Evolutionary conservation across 2,113 vertebrate genomes (phyloP).

Genomic region (Polypterus bichir): DNA sequence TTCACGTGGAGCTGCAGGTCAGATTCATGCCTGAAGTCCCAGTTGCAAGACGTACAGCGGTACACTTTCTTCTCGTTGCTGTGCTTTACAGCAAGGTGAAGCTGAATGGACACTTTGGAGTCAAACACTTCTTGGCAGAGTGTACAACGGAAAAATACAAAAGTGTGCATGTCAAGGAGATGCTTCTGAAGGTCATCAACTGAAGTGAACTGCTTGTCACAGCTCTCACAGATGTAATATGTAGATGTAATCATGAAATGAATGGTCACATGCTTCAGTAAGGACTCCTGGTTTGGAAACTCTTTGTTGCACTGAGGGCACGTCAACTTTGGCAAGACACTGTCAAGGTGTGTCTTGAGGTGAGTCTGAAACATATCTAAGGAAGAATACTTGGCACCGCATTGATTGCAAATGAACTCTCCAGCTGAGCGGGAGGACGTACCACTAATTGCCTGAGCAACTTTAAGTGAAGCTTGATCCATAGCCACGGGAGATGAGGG

Average conservation of each 20-base stretch:
- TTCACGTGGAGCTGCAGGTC: slow-evolving; percentile 91
- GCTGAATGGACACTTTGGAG: slow-evolving; percentile 94
- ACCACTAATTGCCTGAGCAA: slow-evolving; percentile 67
- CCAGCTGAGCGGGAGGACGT: slow-evolving; percentile 63
- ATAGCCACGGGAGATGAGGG: slow-evolving; percentile 81
- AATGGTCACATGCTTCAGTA: slow-evolving; percentile 90
- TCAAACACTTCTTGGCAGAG: slow-evolving; percentile 96
- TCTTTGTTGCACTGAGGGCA: slow-evolving; percentile 98
- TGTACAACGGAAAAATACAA: slow-evolving; percentile 94
- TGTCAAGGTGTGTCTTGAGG: slow-evolving; percentile 88
- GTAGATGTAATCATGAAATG: slow-evolving; percentile 97
- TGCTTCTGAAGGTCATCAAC: slow-evolving; percentile 97
- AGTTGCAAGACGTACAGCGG: slow-evolving; percentile 90
- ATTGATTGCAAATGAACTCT: slow-evolving; percentile 92
- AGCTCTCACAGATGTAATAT: slow-evolving; percentile 96
- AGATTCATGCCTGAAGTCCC: slow-evolving; percentile 93
- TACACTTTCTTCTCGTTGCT: slow-evolving; percentile 95
- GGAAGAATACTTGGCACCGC: slow-evolving; percentile 85
- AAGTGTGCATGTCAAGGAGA: slow-evolving; percentile 94
- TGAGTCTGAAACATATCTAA: slow-evolving; percentile 93
- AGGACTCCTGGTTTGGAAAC: slow-evolving; percentile 88
- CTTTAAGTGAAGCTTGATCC: slow-evolving; percentile 75
- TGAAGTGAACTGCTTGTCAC: slow-evolving; percentile 94
- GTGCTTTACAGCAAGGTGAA: slow-evolving; percentile 94
- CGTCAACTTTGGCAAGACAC: slow-evolving; percentile 77